Conservation (phyloP, 2,888 invertebrate species). For the Acanthosoma haemorrhoidale region DNA sequence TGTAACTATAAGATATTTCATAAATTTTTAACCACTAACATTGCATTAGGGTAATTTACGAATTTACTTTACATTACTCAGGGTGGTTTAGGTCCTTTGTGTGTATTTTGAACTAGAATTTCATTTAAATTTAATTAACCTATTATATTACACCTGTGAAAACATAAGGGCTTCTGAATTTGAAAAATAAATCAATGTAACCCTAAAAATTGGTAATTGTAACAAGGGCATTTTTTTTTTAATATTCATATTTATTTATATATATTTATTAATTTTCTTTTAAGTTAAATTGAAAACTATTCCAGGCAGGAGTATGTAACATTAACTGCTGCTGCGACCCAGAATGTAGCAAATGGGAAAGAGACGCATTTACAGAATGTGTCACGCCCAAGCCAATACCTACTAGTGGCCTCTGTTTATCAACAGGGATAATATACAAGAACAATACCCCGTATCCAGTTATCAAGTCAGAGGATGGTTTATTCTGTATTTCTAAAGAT, state of each 20-base stretch:
- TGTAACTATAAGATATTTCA: no score
- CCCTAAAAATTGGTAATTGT: not conserved
- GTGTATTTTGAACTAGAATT: no score
- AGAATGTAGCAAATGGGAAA: conserved; percentile 62
- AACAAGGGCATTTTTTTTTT: not conserved
- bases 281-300: not conserved
- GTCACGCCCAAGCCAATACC: conserved; percentile 40
- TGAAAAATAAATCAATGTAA: not conserved
- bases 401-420: conserved; percentile 51
- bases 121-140: no score
- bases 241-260: not conserved
- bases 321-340: conserved; percentile 79
- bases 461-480: conserved; percentile 43
- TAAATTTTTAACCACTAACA: no score
- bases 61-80: no score
- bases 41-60: no score
- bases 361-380: conserved; percentile 58
- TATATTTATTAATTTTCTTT: not conserved
- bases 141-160: no score
- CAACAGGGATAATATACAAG: conserved; percentile 51
- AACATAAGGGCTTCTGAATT: no score
- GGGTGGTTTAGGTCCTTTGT: no score
- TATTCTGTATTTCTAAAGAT: conserved; percentile 57
- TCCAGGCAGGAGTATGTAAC: conserved; percentile 62
- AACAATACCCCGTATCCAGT: conserved; percentile 49